A percentile compares a stretch with the other conserved stretches of the same genome.
These are phyloP conservation scores for Andrena hattorfiana DNA, from an alignment of 2,888 invertebrate genomes.

Conservation along the genomic window DNA sequence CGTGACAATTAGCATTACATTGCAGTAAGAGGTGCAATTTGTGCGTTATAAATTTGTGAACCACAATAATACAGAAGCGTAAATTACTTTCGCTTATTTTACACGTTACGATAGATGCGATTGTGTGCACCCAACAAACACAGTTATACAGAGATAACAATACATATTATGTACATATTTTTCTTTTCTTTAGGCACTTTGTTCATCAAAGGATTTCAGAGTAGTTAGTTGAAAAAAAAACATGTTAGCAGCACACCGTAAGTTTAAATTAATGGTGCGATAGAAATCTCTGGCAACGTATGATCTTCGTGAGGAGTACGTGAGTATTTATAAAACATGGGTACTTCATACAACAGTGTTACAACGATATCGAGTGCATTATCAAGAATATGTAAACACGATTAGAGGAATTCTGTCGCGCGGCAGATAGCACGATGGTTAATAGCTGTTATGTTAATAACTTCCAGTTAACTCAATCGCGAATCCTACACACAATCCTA, in stretches of 20 bases:
- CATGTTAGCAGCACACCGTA: constrained; percentile 18
- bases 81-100: constrained; percentile 56
- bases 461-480: not conserved
- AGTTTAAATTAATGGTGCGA: constrained; percentile 29
- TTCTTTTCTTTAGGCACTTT: not conserved
- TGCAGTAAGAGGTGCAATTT: constrained; percentile 78
- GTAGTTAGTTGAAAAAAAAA: constrained; percentile 11
- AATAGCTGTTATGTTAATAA: too few species aligned
- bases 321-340: constrained; percentile 22
- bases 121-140: constrained; percentile 31
- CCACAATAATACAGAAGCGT: constrained; percentile 61
- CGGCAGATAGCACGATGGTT: not conserved
- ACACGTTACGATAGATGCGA: constrained; percentile 35
- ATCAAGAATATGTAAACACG: constrained; percentile 3
- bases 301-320: constrained; percentile 11
- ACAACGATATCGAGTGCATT: constrained; percentile 25
- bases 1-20: constrained; percentile 73
- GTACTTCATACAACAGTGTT: constrained; percentile 24
- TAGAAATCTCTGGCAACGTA: constrained; percentile 2
- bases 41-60: constrained; percentile 65
- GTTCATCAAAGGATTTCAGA: constrained; percentile 7
- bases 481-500: not conserved
- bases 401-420: not conserved
- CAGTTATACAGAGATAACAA: not conserved
- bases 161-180: constrained; percentile 40